Percentiles rank a stretch among this genome's conserved stretches.
Evolutionary conservation across 2,888 invertebrate genomes (phyloP).

Genomic region (Phortica okadai): DNA sequence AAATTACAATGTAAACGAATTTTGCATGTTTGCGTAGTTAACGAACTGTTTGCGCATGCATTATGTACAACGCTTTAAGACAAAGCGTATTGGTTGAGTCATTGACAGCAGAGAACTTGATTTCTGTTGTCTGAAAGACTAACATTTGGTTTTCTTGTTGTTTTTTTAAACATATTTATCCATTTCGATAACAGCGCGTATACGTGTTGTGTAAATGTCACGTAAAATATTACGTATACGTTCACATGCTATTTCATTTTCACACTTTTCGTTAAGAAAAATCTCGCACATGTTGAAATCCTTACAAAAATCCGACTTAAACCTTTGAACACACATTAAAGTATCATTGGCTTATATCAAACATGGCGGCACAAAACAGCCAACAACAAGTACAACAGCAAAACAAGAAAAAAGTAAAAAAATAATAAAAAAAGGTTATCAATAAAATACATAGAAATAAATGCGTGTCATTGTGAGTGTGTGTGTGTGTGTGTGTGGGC

Average conservation of each 20-base stretch:
- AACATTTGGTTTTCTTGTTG: neutral
- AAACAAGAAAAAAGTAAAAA: neutral
- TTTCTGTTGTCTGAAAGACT: too few relatives aligned
- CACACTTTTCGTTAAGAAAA: neutral
- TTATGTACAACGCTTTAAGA: neutral
- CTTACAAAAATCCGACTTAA: slow-evolving; percentile 3
- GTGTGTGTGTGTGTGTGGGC: neutral
- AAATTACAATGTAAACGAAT: slow-evolving; percentile 2
- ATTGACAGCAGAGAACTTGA: too few relatives aligned
- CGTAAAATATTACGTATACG: slow-evolving; percentile 23
- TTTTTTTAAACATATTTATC: neutral
- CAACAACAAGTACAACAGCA: neutral
- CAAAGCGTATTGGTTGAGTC: neutral
- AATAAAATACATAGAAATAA: neutral
- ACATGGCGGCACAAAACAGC: slow-evolving; percentile 7
- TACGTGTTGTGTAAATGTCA: slow-evolving; percentile 8
- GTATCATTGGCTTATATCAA: slow-evolving; percentile 3
- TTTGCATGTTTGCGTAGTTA: slow-evolving; percentile 3
- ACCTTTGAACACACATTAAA: slow-evolving; percentile 10
- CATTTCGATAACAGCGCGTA: neutral
- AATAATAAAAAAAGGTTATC: neutral
- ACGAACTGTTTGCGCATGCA: neutral
- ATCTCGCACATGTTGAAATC: neutral
- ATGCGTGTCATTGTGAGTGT: neutral
- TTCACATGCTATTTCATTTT: neutral